Conservation (phyloP, 1,140 invertebrate species). For the Drosophila persimilis region DNA sequence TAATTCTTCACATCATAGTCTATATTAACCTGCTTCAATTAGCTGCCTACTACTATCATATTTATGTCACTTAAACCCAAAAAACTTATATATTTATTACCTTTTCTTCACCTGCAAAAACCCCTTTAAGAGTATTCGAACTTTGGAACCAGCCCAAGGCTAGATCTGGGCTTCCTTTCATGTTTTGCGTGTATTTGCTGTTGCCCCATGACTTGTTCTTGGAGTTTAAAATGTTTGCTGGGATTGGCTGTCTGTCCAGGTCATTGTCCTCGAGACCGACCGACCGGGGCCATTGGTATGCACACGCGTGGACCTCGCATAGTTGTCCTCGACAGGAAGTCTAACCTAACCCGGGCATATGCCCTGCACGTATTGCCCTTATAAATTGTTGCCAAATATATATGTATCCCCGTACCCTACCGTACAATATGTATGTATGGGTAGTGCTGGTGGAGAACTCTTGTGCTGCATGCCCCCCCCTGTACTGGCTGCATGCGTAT, state of each 20-base stretch:
- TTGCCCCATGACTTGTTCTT: constrained; percentile 2
- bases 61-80: too few species aligned
- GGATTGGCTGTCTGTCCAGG: constrained; percentile 44
- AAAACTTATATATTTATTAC: too few species aligned
- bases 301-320: constrained; percentile 76
- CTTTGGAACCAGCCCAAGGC: constrained; percentile 11
- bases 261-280: constrained; percentile 8
- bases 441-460: constrained; percentile 18
- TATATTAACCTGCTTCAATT: too few species aligned
- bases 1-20: too few species aligned
- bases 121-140: constrained; percentile 8
- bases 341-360: constrained; percentile 65
- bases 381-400: constrained; percentile 76
- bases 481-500: constrained; percentile 38
- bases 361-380: constrained; percentile 77
- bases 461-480: background rate
- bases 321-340: constrained; percentile 78
- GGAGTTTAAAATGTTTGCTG: constrained; percentile 69
- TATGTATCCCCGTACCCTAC: background rate
- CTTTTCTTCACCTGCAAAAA: background rate
- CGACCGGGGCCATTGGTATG: constrained; percentile 59
- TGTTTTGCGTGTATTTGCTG: constrained; percentile 47
- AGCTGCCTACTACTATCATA: too few species aligned
- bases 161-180: constrained; percentile 19
- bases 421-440: constrained; percentile 13